These are phyloP conservation scores for Habropoda laboriosa DNA, from an alignment of 1,140 invertebrate genomes.

Conservation along the genomic window DNA sequence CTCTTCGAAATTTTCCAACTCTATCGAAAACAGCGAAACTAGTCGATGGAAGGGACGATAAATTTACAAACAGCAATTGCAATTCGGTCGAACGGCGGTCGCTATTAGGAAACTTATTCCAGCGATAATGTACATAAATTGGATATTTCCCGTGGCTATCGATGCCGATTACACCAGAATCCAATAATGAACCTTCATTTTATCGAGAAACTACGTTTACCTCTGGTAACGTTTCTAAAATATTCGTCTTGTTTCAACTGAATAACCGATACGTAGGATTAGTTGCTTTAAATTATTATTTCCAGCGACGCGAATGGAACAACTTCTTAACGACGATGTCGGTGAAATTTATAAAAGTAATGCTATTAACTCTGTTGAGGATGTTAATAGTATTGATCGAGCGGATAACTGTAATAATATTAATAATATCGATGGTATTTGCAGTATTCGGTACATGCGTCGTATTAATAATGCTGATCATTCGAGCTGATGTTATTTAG, in stretches of 20 bases:
- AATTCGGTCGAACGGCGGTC: conserved; percentile 21
- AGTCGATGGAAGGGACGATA: background rate
- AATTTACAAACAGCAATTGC: conserved; percentile 34
- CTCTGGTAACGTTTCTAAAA: background rate
- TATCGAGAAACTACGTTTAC: background rate
- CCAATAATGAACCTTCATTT: conserved; percentile 10
- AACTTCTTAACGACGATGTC: too few relatives aligned
- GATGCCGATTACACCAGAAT: background rate
- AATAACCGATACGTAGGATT: background rate
- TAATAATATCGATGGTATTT: background rate
- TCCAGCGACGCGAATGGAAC: too few relatives aligned
- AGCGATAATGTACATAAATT: conserved; percentile 31
- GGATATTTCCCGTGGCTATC: background rate
- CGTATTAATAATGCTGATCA: background rate
- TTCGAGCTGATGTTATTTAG: background rate
- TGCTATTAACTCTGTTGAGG: too few relatives aligned
- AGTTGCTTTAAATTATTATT: too few relatives aligned
- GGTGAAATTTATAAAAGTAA: too few relatives aligned
- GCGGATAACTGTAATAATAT: background rate
- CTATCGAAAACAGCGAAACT: background rate
- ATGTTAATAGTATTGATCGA: background rate
- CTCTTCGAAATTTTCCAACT: conserved; percentile 1
- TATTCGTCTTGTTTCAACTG: background rate
- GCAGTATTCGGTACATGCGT: background rate
- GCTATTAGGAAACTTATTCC: conserved; percentile 35